These are phyloP conservation scores for Microcebus jonahi DNA, from an alignment of 2,113 vertebrate species.

Conservation along the genomic window DNA sequence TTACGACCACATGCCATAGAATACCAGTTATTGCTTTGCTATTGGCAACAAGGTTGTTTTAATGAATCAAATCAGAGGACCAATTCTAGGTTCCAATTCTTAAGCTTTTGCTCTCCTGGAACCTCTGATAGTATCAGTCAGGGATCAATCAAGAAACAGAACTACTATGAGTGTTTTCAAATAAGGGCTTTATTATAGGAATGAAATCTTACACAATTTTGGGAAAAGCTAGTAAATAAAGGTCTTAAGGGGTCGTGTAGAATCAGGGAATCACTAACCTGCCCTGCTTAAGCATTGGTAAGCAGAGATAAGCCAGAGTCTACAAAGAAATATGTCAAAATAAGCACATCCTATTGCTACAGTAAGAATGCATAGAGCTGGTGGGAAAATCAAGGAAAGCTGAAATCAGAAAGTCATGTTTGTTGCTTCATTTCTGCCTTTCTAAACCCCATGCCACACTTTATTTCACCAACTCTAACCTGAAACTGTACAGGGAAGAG, in stretches of 20 bases:
- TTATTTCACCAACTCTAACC: background rate
- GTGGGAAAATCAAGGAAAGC: background rate
- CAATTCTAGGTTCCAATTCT: background rate
- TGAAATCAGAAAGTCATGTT: background rate
- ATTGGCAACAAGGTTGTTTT: background rate
- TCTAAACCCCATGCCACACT: background rate
- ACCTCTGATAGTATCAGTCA: background rate
- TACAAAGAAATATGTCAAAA: background rate
- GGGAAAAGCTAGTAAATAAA: background rate
- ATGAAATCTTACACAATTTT: background rate
- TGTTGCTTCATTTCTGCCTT: background rate
- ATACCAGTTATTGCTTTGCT: background rate
- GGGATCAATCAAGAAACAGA: background rate
- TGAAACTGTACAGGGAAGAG: background rate
- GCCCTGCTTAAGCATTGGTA: background rate
- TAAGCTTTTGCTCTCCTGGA: background rate
- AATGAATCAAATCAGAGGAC: background rate
- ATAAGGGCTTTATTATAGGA: background rate
- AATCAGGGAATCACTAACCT: background rate
- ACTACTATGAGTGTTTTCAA: background rate
- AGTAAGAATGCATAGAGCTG: background rate
- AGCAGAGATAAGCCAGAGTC: background rate
- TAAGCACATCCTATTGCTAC: background rate
- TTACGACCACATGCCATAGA: background rate
- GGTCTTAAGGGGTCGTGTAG: background rate